These are phyloP conservation scores for Acanthiza pusilla DNA, from an alignment of 2,797 vertebrate species.

Conservation along the genomic window DNA sequence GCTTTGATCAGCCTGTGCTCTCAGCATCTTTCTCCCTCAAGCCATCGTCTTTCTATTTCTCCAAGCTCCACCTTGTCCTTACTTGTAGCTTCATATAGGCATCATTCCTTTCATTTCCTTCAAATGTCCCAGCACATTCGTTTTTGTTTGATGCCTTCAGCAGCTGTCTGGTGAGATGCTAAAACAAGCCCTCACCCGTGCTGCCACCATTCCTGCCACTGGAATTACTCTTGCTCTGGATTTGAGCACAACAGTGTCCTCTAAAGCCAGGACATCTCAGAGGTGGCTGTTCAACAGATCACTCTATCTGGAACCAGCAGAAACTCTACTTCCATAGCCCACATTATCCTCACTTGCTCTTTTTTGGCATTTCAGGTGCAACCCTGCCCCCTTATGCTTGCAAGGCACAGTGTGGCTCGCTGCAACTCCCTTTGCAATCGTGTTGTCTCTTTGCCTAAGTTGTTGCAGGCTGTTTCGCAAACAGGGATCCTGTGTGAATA, in stretches of 20 bases:
- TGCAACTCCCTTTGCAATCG: background rate
- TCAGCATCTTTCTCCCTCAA: background rate
- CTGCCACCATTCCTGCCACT: background rate
- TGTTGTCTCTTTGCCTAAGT: background rate
- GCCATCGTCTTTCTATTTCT: background rate
- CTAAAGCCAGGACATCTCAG: background rate
- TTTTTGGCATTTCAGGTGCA: constrained; percentile 41
- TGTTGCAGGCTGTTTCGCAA: background rate
- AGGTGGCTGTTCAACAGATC: background rate
- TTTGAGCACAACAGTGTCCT: background rate
- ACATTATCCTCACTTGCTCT: background rate
- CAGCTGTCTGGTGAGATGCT: background rate
- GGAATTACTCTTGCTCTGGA: background rate
- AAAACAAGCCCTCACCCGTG: background rate
- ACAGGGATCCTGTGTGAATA: background rate
- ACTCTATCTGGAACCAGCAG: background rate
- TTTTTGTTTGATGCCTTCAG: background rate
- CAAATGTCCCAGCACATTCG: background rate
- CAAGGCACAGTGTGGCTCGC: accelerated
- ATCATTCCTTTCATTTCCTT: background rate
- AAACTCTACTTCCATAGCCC: background rate
- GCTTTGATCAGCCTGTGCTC: background rate
- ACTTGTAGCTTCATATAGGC: background rate
- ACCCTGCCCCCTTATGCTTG: constrained; percentile 53
- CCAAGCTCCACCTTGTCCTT: background rate